Percentiles rank a stretch among this genome's conserved stretches.
Conservation (phyloP, 2,888 invertebrate genomes). For the Eupithecia centaureata region DNA sequence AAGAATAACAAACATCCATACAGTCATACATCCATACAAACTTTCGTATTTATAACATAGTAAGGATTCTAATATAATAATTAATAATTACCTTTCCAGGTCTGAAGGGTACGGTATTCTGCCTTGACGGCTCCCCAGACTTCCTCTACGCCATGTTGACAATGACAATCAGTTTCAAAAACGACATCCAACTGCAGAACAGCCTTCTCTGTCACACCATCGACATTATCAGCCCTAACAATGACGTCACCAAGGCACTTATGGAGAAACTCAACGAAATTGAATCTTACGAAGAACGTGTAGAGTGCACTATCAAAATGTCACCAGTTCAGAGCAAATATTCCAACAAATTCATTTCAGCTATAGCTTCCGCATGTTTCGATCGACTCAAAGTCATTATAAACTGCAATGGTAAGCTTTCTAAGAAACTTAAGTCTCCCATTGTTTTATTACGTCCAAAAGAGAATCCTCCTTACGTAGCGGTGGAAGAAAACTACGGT, state of each 20-base stretch:
- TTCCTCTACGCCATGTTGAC: conserved; percentile 84
- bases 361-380: conserved; percentile 62
- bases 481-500: conserved; percentile 86
- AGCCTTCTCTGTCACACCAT: conserved; percentile 83
- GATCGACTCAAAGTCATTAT: conserved; percentile 83
- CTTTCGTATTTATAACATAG: too few relatives aligned
- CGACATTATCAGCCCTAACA: conserved; percentile 75
- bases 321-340: conserved; percentile 71
- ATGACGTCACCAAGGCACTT: conserved; percentile 64
- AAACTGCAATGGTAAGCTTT: conserved; percentile 70
- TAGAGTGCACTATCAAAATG: conserved; percentile 73
- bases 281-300: conserved; percentile 83
- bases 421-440: conserved; percentile 81
- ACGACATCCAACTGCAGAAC: conserved; percentile 82
- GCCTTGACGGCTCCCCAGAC: conserved; percentile 93
- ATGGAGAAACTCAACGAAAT: conserved; percentile 77
- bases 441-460: conserved; percentile 86
- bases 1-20: too few relatives aligned
- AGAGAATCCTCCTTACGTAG: conserved; percentile 77
- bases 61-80: background rate
- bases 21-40: too few relatives aligned
- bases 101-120: conserved; percentile 85
- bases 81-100: conserved; percentile 52
- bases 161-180: conserved; percentile 72
- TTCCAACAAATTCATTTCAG: conserved; percentile 60